phyloP scores from a whole-genome alignment of 2,113 vertebrate genomes.

The Oostethus manadensis region DNA sequence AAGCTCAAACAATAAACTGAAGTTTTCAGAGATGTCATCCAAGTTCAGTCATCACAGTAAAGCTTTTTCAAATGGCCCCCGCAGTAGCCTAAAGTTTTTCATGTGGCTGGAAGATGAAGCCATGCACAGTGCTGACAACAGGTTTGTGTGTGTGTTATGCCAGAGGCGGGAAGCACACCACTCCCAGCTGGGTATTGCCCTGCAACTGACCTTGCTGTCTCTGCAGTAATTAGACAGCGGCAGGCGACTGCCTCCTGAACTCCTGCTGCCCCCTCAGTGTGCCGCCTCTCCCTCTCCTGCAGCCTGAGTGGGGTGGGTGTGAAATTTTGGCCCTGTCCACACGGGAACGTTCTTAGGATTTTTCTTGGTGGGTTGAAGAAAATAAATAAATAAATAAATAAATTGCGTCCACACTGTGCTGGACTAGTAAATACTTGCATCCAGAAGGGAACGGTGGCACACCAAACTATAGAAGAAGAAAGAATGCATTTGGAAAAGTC shows the following conservation, averaged over 20 bases:
- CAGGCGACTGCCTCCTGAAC: constrained; percentile 80
- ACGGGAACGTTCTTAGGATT: no score
- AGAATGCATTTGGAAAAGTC: no score
- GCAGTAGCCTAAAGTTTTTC: constrained; percentile 9
- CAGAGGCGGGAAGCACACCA: constrained; percentile 69
- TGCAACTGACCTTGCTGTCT: constrained; percentile 77
- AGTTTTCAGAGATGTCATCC: constrained; percentile 16
- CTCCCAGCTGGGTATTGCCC: constrained; percentile 80
- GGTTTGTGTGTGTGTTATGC: constrained; percentile 47
- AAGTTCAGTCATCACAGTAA: no score
- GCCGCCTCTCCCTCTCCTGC: constrained; percentile 22
- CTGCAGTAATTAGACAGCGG: constrained; percentile 78
- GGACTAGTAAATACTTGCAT: no score
- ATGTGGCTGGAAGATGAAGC: constrained; percentile 24
- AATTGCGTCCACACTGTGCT: no score
- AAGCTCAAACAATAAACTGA: constrained; percentile 41
- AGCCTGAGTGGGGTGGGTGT: constrained; percentile 34
- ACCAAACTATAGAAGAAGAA: no score
- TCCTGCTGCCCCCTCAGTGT: constrained; percentile 67
- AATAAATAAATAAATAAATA: no score
- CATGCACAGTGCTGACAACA: constrained; percentile 35
- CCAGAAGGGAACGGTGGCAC: no score
- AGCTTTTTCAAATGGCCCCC: no score
- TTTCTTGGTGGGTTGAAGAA: no score
- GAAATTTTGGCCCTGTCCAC: no score